These are phyloP conservation scores for Pontoporia blainvillei DNA, from an alignment of 2,113 vertebrate species.

Conservation along the genomic window DNA sequence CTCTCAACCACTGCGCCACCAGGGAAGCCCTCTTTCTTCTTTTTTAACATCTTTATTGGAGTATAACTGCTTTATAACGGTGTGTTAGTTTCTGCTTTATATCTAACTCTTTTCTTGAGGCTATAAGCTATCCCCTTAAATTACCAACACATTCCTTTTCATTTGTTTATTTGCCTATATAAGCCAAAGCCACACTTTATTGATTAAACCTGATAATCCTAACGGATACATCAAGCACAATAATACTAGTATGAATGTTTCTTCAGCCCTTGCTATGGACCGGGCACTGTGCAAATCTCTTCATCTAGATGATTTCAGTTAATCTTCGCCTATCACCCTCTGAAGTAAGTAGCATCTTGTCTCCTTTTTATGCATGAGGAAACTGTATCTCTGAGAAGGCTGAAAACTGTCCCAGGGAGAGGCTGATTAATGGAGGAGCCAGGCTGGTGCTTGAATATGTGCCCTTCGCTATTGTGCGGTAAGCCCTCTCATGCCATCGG, in stretches of 20 bases:
- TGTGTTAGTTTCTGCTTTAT: too few species aligned
- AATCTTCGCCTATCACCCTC: not conserved
- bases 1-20: too few species aligned
- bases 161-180: not conserved
- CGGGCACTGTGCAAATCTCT: not conserved
- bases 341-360: not conserved
- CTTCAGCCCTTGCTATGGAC: not conserved
- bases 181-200: not conserved
- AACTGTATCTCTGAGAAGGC: not conserved
- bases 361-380: not conserved
- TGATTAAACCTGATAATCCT: not conserved
- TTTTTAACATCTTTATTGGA: too few species aligned
- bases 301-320: not conserved
- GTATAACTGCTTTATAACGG: too few species aligned
- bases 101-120: not conserved
- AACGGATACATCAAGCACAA: not conserved
- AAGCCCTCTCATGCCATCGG: not conserved
- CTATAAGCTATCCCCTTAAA: not conserved
- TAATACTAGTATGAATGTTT: not conserved
- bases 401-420: not conserved
- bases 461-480: too few species aligned
- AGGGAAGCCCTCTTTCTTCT: too few species aligned
- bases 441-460: not conserved
- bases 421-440: not conserved
- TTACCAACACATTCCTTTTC: not conserved